phyloP scores from a whole-genome alignment of 2,797 vertebrate genomes.

The Calcarius lapponicus region DNA sequence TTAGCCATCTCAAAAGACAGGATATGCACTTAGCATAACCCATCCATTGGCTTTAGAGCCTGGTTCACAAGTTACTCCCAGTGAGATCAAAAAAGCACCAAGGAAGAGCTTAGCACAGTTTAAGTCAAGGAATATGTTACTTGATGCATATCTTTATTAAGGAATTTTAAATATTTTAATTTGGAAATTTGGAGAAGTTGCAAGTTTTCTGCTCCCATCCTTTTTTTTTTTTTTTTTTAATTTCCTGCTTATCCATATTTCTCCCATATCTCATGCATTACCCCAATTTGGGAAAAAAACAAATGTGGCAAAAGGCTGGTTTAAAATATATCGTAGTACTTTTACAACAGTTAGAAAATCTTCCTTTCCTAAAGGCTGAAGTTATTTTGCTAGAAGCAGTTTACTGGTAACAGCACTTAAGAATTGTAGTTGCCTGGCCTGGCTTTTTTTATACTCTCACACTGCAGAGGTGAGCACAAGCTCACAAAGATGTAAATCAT shows the following conservation, averaged over 20 bases:
- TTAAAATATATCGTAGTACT: not conserved
- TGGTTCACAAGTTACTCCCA: not conserved
- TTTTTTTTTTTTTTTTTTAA: too few relatives aligned
- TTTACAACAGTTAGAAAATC: not conserved
- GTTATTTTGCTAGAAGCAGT: not conserved
- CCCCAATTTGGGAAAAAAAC: not conserved
- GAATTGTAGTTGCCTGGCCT: not conserved
- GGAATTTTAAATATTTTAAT: not conserved
- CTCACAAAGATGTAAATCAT: not conserved
- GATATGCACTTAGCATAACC: not conserved
- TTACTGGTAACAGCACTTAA: not conserved
- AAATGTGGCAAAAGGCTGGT: not conserved
- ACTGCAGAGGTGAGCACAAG: not conserved
- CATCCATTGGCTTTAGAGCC: not conserved
- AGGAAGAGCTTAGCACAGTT: not conserved
- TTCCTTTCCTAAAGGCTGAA: not conserved
- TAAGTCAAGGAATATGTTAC: not conserved
- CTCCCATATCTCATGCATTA: not conserved
- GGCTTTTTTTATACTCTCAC: not conserved
- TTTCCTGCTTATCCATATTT: not conserved
- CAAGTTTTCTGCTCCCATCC: not conserved
- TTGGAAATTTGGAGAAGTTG: not conserved
- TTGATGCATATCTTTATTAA: not conserved
- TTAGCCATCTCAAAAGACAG: not conserved
- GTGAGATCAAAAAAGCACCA: not conserved